Base-by-base conservation (phyloP, 2,113 vertebrate genomes). In the Microcebus jonahi region DNA sequence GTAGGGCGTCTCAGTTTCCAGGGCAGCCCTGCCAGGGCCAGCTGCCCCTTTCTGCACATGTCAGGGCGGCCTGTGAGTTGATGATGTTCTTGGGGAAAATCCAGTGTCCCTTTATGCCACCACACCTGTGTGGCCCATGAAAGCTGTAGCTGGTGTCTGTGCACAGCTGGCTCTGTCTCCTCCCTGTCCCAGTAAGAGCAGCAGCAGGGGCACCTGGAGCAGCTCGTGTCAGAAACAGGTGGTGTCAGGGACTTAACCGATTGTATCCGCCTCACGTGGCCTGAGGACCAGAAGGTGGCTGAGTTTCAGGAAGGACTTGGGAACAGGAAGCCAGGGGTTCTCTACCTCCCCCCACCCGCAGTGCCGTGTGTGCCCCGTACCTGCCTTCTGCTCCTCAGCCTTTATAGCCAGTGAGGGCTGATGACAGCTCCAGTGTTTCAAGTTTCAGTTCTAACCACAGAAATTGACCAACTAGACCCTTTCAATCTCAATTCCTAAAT, bases 11-110 rank as follows among this genome's bases (percentile, higher is more conserved):
- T 59, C 55, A 1, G 21, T 15, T 18, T 55, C 63, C 48, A 23
- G 29, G 65, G 86, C 4, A 7, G 45, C 17, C 17, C 82, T 4
- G 5, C 4, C 1, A 65, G 23, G 53, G 27, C 67, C 48, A 67
- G 42, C 53, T 63, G 23, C 50, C 21, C 21, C 10, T 21, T 82
- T 83, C 67, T n/a, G 12, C n/a, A 11, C 31, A 20, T 13, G 70
- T 42, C 68, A 27, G 0, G 0, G 0, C 61, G 59, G 45, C 12
- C 23, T 17, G 1, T 36, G 48, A 86, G 31, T 36, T 42, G 82
- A 75, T 45, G 55, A 75, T 45, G 55, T 23, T 92, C 70, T 92
- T 48, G 3, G 11, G 68, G 31, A 71, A 53, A 27, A n/a, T 3
- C 20, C 8, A 8, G 12, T 34, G 39, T 11, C 67, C 14, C 63